These are phyloP conservation scores for Drosophila pruinosa DNA, from an alignment of 1,140 invertebrate genomes.

Conservation along the genomic window DNA sequence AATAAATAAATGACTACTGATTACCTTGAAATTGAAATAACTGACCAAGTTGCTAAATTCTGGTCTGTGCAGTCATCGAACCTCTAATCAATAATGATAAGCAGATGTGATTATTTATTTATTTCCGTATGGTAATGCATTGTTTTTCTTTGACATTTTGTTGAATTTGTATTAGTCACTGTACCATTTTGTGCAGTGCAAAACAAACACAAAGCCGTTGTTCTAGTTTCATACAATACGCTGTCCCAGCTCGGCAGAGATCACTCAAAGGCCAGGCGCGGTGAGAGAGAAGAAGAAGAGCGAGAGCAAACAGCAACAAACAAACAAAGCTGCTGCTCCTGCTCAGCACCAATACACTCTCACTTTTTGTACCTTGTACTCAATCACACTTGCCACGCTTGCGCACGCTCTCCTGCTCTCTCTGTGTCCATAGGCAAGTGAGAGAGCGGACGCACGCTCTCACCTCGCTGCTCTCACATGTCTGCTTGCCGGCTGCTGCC, in stretches of 20 bases:
- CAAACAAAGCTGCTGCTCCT: neutral
- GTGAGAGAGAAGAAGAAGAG: neutral
- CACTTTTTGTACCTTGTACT: slow-evolving; percentile 17
- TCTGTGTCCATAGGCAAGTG: neutral
- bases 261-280: slow-evolving; percentile 10
- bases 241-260: slow-evolving; percentile 6
- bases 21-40: neutral
- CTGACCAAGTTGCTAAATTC: neutral
- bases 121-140: neutral
- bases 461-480: neutral
- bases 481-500: slow-evolving; percentile 16
- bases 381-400: slow-evolving; percentile 16
- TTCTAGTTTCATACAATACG: slow-evolving; percentile 8
- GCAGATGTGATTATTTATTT: neutral
- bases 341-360: slow-evolving; percentile 18
- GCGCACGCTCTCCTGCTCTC: slow-evolving; percentile 16
- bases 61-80: neutral
- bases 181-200: slow-evolving; percentile 7
- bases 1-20: neutral
- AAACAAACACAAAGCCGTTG: neutral
- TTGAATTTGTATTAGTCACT: neutral
- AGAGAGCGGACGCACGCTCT: neutral
- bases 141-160: neutral
- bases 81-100: neutral
- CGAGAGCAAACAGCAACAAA: slow-evolving; percentile 1